Evolutionary conservation across 2,797 vertebrate genomes (phyloP).

Genomic region (Xiphophorus birchmanni): DNA sequence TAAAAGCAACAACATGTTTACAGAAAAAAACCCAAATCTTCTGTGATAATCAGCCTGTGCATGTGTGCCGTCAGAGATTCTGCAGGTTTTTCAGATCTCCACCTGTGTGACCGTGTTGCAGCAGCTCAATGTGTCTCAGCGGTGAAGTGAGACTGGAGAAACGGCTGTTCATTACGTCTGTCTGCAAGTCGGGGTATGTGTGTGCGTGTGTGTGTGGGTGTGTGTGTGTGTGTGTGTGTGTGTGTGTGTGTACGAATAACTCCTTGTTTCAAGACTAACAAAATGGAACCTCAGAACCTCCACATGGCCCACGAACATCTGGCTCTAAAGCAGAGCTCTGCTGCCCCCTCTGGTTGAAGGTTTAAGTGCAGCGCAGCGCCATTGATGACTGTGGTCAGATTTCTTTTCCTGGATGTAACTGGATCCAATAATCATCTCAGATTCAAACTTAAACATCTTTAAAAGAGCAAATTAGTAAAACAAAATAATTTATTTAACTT

Average conservation of each 20-base stretch:
- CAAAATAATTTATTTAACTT: not conserved
- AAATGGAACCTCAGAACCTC: constrained; percentile 7
- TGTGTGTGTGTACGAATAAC: constrained; percentile 1
- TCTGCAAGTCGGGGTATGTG: not conserved
- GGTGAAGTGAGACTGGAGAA: not conserved
- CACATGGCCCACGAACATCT: not conserved
- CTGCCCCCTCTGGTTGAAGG: constrained; percentile 22
- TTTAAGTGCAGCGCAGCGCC: not conserved
- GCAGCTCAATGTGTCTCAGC: not conserved
- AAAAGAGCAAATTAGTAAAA: not conserved
- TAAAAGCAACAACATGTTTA: not conserved
- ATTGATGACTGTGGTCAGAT: not conserved
- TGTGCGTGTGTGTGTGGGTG: not conserved
- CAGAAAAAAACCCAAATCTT: not conserved
- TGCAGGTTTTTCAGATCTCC: not conserved
- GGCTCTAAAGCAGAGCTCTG: constrained; percentile 4
- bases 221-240: not conserved
- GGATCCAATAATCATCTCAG: not conserved
- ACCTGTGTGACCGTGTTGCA: not conserved
- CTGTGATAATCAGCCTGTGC: not conserved
- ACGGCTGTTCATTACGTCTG: not conserved
- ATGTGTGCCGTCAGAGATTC: not conserved
- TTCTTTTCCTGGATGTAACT: not conserved
- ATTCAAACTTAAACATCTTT: not conserved
- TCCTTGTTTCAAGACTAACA: not conserved